Conservation (phyloP, 1,140 invertebrate genomes). For the Araneus ventricosus region DNA sequence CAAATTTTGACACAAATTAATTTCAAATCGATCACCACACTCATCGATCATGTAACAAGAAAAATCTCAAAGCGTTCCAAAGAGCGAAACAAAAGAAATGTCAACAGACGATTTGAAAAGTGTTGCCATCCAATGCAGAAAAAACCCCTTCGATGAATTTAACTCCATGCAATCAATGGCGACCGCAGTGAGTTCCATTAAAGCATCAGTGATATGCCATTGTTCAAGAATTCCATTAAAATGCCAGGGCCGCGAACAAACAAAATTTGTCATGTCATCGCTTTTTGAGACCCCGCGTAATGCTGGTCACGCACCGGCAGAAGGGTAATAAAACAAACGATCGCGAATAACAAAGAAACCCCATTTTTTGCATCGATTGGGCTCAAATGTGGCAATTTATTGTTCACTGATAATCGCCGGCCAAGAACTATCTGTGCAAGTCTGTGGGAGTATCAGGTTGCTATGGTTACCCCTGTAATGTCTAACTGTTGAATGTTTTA, state of each 20-base stretch:
- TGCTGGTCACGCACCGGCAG: conserved; percentile 46
- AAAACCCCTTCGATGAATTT: not conserved
- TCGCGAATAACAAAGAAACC: conserved; percentile 47
- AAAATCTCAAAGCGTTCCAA: not conserved
- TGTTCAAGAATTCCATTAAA: conserved; percentile 70
- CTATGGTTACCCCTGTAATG: not conserved
- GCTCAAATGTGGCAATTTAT: not conserved
- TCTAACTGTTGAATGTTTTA: not conserved
- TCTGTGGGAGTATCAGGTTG: conserved; percentile 30
- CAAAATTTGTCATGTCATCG: conserved; percentile 70
- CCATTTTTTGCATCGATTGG: conserved; percentile 19
- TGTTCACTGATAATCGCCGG: conserved; percentile 29
- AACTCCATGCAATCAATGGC: not conserved
- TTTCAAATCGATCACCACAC: not conserved
- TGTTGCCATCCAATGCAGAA: not conserved
- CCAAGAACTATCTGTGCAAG: conserved; percentile 50
- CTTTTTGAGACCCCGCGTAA: not conserved
- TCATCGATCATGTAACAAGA: not conserved
- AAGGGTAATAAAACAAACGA: conserved; percentile 58
- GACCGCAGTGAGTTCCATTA: conserved; percentile 13
- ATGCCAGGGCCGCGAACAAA: conserved; percentile 30
- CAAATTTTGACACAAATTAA: not conserved
- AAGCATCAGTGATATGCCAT: conserved; percentile 49
- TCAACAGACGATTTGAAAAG: conserved; percentile 21
- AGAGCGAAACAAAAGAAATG: conserved; percentile 3